Conservation (phyloP, 1,140 invertebrate genomes). For the Caenorhabditis latens region DNA sequence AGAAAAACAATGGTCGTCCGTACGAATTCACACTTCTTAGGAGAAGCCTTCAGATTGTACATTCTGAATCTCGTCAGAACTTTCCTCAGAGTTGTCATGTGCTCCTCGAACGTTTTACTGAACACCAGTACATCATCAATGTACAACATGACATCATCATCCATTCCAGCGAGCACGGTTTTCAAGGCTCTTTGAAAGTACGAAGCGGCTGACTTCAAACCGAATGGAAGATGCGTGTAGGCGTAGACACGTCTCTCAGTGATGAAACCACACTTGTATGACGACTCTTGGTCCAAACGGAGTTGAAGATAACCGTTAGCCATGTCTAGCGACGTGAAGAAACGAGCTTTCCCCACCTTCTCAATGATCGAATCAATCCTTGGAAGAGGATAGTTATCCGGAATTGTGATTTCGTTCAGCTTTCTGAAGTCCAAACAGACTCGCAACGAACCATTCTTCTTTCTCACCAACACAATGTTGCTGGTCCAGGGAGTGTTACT, state of each 20-base stretch:
- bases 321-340: slow-evolving; percentile 80
- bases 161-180: slow-evolving; percentile 72
- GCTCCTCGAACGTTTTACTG: slow-evolving; percentile 77
- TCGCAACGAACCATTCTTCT: slow-evolving; percentile 79
- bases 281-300: slow-evolving; percentile 67
- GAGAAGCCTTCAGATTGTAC: slow-evolving; percentile 78
- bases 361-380: slow-evolving; percentile 79
- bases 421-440: slow-evolving; percentile 79
- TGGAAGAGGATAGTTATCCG: slow-evolving; percentile 80
- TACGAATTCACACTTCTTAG: slow-evolving; percentile 71
- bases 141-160: slow-evolving; percentile 77
- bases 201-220: slow-evolving; percentile 78
- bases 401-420: slow-evolving; percentile 78
- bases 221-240: slow-evolving; percentile 79
- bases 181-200: slow-evolving; percentile 79
- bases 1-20: slow-evolving; percentile 67
- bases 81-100: slow-evolving; percentile 77
- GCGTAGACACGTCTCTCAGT: slow-evolving; percentile 74
- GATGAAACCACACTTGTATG: slow-evolving; percentile 63
- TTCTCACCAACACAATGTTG: slow-evolving; percentile 80
- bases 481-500: slow-evolving; percentile 78
- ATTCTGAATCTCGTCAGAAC: slow-evolving; percentile 77
- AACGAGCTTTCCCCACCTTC: slow-evolving; percentile 74
- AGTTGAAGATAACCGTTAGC: slow-evolving; percentile 80
- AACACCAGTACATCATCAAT: slow-evolving; percentile 80